Evolutionary conservation across 2,888 invertebrate species (phyloP).

Genomic region (Eugnorisma glareosa): DNA sequence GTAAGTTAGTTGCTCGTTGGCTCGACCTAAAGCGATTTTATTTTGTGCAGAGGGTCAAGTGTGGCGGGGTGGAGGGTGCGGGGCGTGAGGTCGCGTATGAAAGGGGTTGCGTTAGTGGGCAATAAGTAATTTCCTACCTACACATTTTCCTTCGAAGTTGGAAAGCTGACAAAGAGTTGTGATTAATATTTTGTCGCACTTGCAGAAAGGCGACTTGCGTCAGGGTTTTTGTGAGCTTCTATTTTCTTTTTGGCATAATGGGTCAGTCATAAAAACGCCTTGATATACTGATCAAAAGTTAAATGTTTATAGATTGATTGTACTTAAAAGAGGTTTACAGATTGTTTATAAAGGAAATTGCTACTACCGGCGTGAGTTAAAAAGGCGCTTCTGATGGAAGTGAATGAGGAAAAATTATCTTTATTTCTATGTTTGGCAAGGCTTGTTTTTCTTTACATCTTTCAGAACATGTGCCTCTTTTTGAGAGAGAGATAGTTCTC

Average conservation of each 20-base stretch:
- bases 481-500: neutral
- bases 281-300: neutral
- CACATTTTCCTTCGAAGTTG: conserved; percentile 67
- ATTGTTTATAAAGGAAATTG: neutral
- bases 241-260: neutral
- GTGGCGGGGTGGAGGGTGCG: conserved; percentile 52
- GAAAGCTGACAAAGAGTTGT: conserved; percentile 65
- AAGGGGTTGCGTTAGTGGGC: conserved; percentile 72
- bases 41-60: conserved; percentile 76
- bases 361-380: neutral
- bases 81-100: conserved; percentile 70
- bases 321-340: neutral
- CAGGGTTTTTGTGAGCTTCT: neutral
- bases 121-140: conserved; percentile 75
- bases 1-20: conserved; percentile 62
- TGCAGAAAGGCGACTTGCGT: conserved; percentile 13
- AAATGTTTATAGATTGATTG: neutral
- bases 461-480: neutral
- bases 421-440: neutral
- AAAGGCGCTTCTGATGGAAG: neutral
- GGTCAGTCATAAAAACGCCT: neutral
- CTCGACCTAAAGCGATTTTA: conserved; percentile 70
- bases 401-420: neutral
- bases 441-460: neutral
- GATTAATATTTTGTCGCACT: conserved; percentile 72